Evolutionary conservation across 2,888 invertebrate genomes (phyloP).

Genomic region (Amphipyra berbera): DNA sequence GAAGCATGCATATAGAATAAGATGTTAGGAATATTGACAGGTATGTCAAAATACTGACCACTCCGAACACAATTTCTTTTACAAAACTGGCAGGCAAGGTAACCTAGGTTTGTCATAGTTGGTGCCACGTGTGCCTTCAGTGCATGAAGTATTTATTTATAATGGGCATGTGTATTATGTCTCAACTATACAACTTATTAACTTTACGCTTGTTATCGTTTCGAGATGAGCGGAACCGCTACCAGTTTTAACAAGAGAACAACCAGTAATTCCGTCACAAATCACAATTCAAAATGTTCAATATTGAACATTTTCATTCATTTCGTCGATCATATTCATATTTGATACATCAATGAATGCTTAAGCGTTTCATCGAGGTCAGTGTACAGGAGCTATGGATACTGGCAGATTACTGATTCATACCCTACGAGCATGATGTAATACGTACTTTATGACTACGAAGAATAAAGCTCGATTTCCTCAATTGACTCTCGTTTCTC

Average conservation of each 20-base stretch:
- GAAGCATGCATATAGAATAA: constrained; percentile 18
- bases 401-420: no score
- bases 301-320: constrained; percentile 3
- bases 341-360: no score
- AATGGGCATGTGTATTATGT: neutral
- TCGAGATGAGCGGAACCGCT: constrained; percentile 12
- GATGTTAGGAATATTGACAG: constrained; percentile 28
- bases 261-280: constrained; percentile 2
- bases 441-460: no score
- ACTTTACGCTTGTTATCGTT: constrained; percentile 15
- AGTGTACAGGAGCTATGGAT: no score
- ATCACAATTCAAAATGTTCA: neutral
- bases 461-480: no score
- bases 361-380: no score
- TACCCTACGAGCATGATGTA: no score
- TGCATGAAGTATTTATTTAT: neutral
- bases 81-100: neutral
- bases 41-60: constrained; percentile 11
- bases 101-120: no score
- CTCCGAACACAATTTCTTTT: constrained; percentile 4
- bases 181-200: constrained; percentile 3
- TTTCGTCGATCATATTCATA: no score
- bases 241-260: neutral
- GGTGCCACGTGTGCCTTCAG: no score
- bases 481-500: no score